phyloP scores from a whole-genome alignment of 2,888 invertebrate genomes.

The Morinoia aosen region DNA sequence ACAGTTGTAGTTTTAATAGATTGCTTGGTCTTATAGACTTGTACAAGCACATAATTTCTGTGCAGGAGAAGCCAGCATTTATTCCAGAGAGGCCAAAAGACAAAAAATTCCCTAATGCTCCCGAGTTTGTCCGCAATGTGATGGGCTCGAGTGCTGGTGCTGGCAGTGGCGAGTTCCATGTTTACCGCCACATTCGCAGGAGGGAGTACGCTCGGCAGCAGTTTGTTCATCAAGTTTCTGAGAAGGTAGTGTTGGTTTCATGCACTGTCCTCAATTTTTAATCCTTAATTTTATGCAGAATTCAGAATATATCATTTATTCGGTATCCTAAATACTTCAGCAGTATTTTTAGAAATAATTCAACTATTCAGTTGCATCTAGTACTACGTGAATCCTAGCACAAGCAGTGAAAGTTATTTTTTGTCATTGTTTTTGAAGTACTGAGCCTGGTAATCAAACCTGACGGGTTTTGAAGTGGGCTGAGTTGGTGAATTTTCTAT shows the following conservation, averaged over 20 bases:
- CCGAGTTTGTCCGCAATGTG: constrained; percentile 97
- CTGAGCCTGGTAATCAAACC: too few species aligned
- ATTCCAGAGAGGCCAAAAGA: constrained; percentile 88
- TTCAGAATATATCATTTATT: constrained; percentile 35
- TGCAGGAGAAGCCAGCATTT: constrained; percentile 88
- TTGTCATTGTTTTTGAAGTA: too few species aligned
- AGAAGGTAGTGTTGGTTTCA: constrained; percentile 77
- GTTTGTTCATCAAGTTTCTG: constrained; percentile 89
- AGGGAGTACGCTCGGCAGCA: constrained; percentile 97
- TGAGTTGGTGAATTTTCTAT: too few species aligned
- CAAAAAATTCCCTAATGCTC: constrained; percentile 83
- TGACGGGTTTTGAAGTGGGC: too few species aligned
- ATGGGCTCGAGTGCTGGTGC: constrained; percentile 99
- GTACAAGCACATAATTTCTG: neutral
- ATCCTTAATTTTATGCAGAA: neutral
- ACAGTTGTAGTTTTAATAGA: neutral
- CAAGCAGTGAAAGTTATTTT: too few species aligned
- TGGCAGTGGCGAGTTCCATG: constrained; percentile 99
- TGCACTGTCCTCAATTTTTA: neutral
- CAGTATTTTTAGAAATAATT: neutral
- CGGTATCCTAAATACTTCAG: neutral
- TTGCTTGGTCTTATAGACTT: neutral
- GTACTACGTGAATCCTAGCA: too few species aligned
- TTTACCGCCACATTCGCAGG: constrained; percentile 93
- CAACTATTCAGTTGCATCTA: neutral